These are phyloP conservation scores for Hylomyscus alleni DNA, from an alignment of 2,797 vertebrate species.

Conservation along the genomic window DNA sequence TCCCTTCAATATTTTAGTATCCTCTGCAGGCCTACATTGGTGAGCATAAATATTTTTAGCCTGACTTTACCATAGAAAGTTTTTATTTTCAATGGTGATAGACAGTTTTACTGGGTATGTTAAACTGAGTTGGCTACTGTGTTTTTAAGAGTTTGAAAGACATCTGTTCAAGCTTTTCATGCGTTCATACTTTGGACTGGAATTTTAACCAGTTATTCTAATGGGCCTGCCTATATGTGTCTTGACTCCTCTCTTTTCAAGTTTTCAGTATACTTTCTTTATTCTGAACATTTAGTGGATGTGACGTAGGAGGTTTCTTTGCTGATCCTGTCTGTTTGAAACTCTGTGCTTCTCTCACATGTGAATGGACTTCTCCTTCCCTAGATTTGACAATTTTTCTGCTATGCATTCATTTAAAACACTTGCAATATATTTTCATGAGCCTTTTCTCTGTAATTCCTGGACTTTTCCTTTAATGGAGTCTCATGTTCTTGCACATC, in stretches of 20 bases:
- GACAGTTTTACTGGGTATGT: not conserved
- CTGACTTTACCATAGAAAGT: not conserved
- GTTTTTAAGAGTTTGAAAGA: not conserved
- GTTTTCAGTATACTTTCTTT: not conserved
- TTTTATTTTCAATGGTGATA: not conserved
- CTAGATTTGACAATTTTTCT: not conserved
- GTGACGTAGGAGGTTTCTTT: not conserved
- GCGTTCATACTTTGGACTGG: not conserved
- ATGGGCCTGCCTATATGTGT: not conserved
- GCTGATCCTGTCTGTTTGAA: not conserved
- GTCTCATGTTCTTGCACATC: not conserved
- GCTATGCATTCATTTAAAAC: not conserved
- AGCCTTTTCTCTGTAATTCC: not conserved
- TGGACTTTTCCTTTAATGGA: not conserved
- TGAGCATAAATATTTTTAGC: not conserved
- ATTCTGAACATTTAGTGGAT: not conserved
- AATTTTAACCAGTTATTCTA: not conserved
- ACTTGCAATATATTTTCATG: not conserved
- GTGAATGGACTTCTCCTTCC: not conserved
- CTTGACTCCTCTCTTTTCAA: not conserved
- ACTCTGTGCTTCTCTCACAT: not conserved
- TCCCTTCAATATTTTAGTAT: not conserved
- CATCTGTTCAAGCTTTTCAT: not conserved
- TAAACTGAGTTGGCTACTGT: not conserved
- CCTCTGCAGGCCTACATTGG: not conserved